Evolutionary conservation across 2,113 vertebrate species (phyloP), one percentile per base, ranked within the genome.

Genomic region (Onychostoma macrolepis): DNA sequence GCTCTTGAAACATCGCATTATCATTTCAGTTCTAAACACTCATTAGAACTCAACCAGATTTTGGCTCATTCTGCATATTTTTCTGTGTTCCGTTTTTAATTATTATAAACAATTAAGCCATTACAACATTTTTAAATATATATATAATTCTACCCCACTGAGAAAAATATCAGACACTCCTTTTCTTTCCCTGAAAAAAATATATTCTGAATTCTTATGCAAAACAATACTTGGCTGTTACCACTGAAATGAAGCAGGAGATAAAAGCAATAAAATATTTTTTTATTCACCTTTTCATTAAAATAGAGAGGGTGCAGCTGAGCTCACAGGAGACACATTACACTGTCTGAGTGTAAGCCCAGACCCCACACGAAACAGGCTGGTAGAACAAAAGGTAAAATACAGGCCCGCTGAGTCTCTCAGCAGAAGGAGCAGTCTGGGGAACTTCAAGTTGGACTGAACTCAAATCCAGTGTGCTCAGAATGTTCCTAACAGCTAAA

Each of bases 391-490:
- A 85, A 79, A 28, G 75, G 26, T 56, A 83, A 33, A 65, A 81
- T 19, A 75, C 28, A 63, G 36, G 38, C n/a, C n/a, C 15, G 33
- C 50, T 19, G 48, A 84, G 69, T 50, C 56, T 41, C 65, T 41
- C 61, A 53, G 61, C 58, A 67, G 19, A 30, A 80, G 13, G 21
- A 80, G 6, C 24, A 75, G 41, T 45, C 72, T 75, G 72, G 41
- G 72, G 41, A 75, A 75, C 72, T 75, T 75, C 41, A 75, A 17
- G 72, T 28, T 41, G 78, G 56, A 61, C 56, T 41, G 33, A 41
- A 58, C 78, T 41, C 33, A 58, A 80, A 36, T 80, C 53, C 78
- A 80, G n/a, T 41, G 24, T 26, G 78, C 53, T 80, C 78, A 41
- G 53, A 41, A 38, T 26, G 33, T 26, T 80, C 78, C 78, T 38